Percentiles rank a stretch among this genome's conserved stretches.
Conservation (phyloP, 2,797 vertebrate species). For the Acrossocheilus wenchowensis region DNA sequence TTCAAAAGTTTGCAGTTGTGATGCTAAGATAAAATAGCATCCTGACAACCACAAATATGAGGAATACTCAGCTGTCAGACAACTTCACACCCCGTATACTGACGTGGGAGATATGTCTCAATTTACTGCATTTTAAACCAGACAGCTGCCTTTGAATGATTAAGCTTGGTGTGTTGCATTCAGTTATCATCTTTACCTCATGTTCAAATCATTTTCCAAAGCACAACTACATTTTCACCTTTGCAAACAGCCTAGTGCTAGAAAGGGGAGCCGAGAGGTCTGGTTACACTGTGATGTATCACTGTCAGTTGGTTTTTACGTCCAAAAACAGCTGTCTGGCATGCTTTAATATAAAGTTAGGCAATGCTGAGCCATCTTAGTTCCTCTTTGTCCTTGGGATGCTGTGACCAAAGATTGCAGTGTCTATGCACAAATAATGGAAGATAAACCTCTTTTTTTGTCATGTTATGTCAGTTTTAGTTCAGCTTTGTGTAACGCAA, state of each 20-base stretch:
- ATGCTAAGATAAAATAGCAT: not conserved
- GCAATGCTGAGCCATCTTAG: constrained; percentile 22
- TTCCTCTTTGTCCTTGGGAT: constrained; percentile 34
- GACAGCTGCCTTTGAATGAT: not conserved
- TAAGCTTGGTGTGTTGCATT: not conserved
- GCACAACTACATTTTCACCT: constrained; percentile 24
- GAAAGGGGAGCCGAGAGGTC: constrained; percentile 14
- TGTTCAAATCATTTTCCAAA: constrained; percentile 33
- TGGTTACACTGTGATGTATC: constrained; percentile 4
- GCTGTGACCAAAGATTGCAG: constrained; percentile 48
- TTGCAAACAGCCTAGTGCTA: not conserved
- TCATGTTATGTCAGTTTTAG: not conserved
- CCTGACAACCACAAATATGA: not conserved
- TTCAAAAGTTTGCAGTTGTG: not conserved
- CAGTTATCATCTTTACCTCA: constrained; percentile 50
- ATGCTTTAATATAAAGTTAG: constrained; percentile 9
- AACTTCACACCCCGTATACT: not conserved
- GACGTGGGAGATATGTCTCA: not conserved
- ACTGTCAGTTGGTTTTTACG: not conserved
- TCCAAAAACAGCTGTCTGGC: not conserved
- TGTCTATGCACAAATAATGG: constrained; percentile 29
- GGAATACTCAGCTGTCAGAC: not conserved
- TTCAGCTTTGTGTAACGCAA: not conserved
- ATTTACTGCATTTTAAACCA: constrained; percentile 1
- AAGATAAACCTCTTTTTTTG: constrained; percentile 49